Evolutionary conservation across 2,888 invertebrate species (phyloP), one percentile per base, ranked within the genome.

Genomic region (Dryomyza anilis): DNA sequence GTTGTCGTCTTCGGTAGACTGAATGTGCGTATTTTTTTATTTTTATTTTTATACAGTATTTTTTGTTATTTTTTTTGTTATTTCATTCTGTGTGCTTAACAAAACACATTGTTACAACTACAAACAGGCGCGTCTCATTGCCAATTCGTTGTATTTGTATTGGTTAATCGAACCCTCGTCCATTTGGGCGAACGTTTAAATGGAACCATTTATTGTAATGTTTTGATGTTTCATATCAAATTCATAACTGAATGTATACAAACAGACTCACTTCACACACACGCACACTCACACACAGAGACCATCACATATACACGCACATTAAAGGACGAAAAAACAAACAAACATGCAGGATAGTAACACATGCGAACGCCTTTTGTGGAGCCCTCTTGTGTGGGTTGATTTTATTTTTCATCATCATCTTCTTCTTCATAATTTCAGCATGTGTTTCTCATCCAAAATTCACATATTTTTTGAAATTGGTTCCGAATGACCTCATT

Each of bases 21-120:
- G 14, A 12, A 14, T n/a, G 39, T n/a, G n/a, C 21, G 46, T 14
- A 23, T 10, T n/a, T 46, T 21, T 52, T 6, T 39, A 19, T 43
- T 58, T n/a, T 57, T 46, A 43, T 55, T 59, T 30, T 46, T 60
- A n/a, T 36, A 43, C 46, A 45, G 64, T 56, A 66, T 45, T 63
- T 70, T 65, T 59, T 36, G 23, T 30, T 21, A 21, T 21, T 19
- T 55, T 48, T 62, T 74, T 73, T 72, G 76, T 56, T 74, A 76
- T 76, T 72, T 73, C 75, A 60, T 72, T 69, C 75, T 76, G 68
- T 73, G 75, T 72, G 69, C 60, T 65, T 72, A 72, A 69, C 68
- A 48, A 59, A 45, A 52, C 55, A 21, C 43, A 39, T 36, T 56
- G 29, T 36, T 46, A 45, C 50, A 19, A 53, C 46, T 59, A 43